Conservation (phyloP, 2,113 vertebrate genomes). For the Telmatochromis sp. region DNA sequence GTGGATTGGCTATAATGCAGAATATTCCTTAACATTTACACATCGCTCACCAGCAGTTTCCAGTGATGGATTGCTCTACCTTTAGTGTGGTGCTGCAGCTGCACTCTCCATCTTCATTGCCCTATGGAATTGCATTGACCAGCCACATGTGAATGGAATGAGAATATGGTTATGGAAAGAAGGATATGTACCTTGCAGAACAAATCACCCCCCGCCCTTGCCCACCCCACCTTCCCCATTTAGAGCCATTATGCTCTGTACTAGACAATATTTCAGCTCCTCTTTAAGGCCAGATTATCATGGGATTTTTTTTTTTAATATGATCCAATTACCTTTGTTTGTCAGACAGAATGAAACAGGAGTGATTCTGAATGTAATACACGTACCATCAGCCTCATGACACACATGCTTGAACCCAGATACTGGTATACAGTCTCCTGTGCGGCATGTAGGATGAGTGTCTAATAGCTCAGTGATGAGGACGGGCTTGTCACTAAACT, state of each 20-base stretch:
- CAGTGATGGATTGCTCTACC: slow-evolving; percentile 11
- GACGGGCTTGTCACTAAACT: slow-evolving; percentile 4
- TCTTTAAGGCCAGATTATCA: slow-evolving; percentile 11
- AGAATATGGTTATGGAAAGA: slow-evolving; percentile 14
- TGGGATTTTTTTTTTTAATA: not conserved
- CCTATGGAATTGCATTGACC: slow-evolving; percentile 29
- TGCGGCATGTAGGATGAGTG: not conserved
- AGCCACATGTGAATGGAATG: slow-evolving; percentile 21
- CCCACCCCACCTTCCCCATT: not conserved
- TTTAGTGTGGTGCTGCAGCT: not conserved
- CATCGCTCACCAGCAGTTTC: not conserved
- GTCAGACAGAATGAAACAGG: slow-evolving; percentile 29
- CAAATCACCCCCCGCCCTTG: not conserved
- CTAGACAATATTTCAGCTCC: slow-evolving; percentile 20
- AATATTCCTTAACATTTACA: not conserved
- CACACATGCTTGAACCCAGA: slow-evolving; percentile 6
- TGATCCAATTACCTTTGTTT: slow-evolving; percentile 46
- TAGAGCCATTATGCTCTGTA: slow-evolving; percentile 12
- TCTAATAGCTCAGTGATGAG: slow-evolving; percentile 34
- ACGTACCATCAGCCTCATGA: not conserved
- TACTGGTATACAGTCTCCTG: not conserved
- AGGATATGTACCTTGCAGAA: slow-evolving; percentile 41
- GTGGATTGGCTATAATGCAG: not conserved
- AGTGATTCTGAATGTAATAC: slow-evolving; percentile 10
- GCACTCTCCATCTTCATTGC: slow-evolving; percentile 38